Conservation (phyloP, 2,797 vertebrate species). For the Pseudochaenichthys georgianus region DNA sequence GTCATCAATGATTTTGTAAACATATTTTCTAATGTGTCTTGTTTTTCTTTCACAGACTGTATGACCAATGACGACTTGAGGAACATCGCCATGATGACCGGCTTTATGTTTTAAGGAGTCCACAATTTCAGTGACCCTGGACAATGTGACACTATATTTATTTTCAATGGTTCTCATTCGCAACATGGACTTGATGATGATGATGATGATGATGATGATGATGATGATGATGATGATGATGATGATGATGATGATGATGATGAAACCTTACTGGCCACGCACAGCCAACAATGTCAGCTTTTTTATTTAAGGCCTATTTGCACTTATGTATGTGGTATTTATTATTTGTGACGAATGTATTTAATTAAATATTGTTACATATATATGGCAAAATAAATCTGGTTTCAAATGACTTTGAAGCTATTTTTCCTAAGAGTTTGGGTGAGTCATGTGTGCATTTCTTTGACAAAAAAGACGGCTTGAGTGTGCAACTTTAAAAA, state of each 20-base stretch:
- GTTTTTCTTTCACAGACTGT: conserved; percentile 58
- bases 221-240: no score
- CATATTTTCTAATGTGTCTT: conserved; percentile 12
- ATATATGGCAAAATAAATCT: conserved; percentile 59
- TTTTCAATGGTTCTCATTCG: background rate
- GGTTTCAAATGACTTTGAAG: background rate
- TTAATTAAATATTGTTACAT: conserved; percentile 41
- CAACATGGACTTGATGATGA: conserved; percentile 19
- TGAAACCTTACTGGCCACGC: conserved; percentile 7
- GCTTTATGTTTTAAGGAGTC: conserved; percentile 76
- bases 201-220: background rate
- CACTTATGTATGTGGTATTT: conserved; percentile 41
- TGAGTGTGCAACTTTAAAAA: background rate
- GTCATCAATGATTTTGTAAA: no score
- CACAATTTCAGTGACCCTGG: conserved; percentile 5
- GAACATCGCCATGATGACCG: conserved; percentile 80
- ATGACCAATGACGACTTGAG: conserved; percentile 75
- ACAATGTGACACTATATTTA: conserved; percentile 47
- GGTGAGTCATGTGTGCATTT: background rate
- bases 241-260: background rate
- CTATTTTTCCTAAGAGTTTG: background rate
- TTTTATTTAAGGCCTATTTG: background rate
- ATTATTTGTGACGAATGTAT: conserved; percentile 34
- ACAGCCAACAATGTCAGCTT: background rate
- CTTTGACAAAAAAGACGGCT: background rate